Evolutionary conservation across 2,113 vertebrate genomes (phyloP).

Genomic region (Pseudorectes ferrugineus): DNA sequence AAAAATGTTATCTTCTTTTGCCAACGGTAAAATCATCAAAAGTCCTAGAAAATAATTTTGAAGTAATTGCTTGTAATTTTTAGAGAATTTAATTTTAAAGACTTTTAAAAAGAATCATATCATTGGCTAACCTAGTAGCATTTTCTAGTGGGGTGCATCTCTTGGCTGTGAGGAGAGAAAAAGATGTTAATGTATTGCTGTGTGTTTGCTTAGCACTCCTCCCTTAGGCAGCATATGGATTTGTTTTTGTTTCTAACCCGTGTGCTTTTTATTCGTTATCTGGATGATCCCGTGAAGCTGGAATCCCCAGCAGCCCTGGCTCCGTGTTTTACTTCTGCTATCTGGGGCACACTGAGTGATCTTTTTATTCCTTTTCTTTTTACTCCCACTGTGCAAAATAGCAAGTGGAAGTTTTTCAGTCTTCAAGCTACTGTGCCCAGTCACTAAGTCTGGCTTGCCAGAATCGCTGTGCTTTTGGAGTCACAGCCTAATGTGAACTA

Average conservation of each 20-base stretch:
- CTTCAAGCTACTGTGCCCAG: background rate
- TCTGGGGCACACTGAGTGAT: background rate
- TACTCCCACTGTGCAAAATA: background rate
- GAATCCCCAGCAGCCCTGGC: background rate
- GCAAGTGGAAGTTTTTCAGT: background rate
- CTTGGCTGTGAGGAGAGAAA: background rate
- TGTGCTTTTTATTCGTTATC: background rate
- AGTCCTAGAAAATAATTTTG: background rate
- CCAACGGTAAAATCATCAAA: background rate
- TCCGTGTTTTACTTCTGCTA: background rate
- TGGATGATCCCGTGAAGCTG: background rate
- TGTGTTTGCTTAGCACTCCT: conserved; percentile 20
- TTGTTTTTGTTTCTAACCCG: background rate
- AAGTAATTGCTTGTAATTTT: background rate
- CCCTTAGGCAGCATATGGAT: conserved; percentile 46
- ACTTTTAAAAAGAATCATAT: background rate
- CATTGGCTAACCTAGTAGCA: background rate
- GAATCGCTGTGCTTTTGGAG: background rate
- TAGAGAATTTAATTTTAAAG: background rate
- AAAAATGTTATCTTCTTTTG: background rate
- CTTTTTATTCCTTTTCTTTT: no score
- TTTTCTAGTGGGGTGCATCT: background rate
- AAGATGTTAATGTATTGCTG: background rate
- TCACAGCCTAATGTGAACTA: background rate
- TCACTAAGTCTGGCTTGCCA: background rate